Evolutionary conservation across 2,797 vertebrate genomes (phyloP).

Genomic region (Hyperoplus lanceolatus): DNA sequence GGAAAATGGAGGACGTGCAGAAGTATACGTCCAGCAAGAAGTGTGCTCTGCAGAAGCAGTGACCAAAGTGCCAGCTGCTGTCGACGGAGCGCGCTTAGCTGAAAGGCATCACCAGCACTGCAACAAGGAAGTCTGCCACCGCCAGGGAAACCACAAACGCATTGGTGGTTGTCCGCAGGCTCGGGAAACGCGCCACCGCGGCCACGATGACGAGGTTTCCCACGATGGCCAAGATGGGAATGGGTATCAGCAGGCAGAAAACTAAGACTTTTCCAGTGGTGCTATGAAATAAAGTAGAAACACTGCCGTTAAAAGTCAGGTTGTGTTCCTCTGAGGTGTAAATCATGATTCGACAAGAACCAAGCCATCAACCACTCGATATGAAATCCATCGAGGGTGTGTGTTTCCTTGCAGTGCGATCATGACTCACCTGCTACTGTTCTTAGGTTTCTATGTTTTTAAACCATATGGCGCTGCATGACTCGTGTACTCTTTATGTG

Average conservation of each 20-base stretch:
- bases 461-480: not conserved
- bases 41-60: constrained; percentile 44
- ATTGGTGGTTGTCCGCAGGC: constrained; percentile 34
- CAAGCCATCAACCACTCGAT: not conserved
- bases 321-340: constrained; percentile 20
- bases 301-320: not conserved
- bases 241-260: constrained; percentile 39
- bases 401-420: not conserved
- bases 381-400: not conserved
- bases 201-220: constrained; percentile 54
- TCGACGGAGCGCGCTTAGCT: constrained; percentile 43
- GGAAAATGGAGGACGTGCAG: constrained; percentile 55
- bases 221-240: constrained; percentile 40
- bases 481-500: not conserved
- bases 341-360: constrained; percentile 20
- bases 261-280: constrained; percentile 18
- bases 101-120: constrained; percentile 57
- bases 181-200: constrained; percentile 36
- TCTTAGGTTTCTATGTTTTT: not conserved
- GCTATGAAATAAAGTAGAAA: constrained; percentile 8
- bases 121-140: constrained; percentile 52
- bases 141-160: constrained; percentile 55
- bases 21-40: constrained; percentile 47
- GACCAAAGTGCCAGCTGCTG: constrained; percentile 41
- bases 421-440: not conserved